These are phyloP conservation scores for Chrysoperla carnea DNA, from an alignment of 1,140 invertebrate species.

Conservation along the genomic window DNA sequence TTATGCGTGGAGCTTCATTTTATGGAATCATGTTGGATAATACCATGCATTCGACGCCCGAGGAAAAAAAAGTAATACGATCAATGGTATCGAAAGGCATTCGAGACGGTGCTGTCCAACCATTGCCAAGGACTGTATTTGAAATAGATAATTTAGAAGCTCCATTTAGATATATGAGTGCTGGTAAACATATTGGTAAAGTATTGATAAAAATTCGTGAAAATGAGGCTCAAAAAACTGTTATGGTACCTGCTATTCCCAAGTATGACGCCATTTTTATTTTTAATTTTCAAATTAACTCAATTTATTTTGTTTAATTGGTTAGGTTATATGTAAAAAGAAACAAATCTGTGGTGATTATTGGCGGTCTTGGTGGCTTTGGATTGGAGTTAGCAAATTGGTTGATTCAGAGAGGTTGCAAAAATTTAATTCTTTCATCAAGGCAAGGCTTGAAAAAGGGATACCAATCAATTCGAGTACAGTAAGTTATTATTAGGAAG, in stretches of 20 bases:
- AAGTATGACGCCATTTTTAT: slow-evolving; percentile 17
- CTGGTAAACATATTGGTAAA: slow-evolving; percentile 80
- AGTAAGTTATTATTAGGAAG: slow-evolving; percentile 9
- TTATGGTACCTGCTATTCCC: slow-evolving; percentile 29
- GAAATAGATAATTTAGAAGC: slow-evolving; percentile 37
- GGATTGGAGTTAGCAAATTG: slow-evolving; percentile 82
- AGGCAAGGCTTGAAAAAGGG: slow-evolving; percentile 58
- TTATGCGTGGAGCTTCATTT: slow-evolving; percentile 43
- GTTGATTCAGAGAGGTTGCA: slow-evolving; percentile 66
- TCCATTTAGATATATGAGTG: slow-evolving; percentile 57
- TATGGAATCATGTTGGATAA: slow-evolving; percentile 53
- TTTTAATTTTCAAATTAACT: neutral
- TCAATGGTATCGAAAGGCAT: slow-evolving; percentile 31
- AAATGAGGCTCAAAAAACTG: slow-evolving; percentile 23
- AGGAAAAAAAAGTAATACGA: slow-evolving; percentile 15
- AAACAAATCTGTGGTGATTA: slow-evolving; percentile 27
- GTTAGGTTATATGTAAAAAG: slow-evolving; percentile 27
- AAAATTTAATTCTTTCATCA: slow-evolving; percentile 62
- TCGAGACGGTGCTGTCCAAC: slow-evolving; percentile 27
- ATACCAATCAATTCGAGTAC: slow-evolving; percentile 51
- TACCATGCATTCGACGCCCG: slow-evolving; percentile 34
- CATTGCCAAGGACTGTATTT: slow-evolving; percentile 39
- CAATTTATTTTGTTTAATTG: slow-evolving; percentile 10
- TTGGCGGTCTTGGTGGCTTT: slow-evolving; percentile 75
- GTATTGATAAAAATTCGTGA: slow-evolving; percentile 48